Evolutionary conservation across 2,113 vertebrate species (phyloP).

Genomic region (Tor tambroides): DNA sequence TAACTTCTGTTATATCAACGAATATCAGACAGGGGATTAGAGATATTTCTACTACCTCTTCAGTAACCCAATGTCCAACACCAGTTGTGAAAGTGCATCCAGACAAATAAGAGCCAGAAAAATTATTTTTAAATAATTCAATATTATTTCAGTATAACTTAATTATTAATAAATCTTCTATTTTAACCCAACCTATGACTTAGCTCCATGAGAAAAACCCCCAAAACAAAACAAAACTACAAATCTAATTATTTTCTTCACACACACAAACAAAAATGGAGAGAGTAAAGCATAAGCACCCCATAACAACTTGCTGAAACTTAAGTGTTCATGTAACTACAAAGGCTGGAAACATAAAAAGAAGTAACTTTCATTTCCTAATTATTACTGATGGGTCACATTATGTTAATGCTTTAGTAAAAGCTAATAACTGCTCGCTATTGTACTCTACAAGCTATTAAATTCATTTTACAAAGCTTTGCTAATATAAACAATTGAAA

Average conservation of each 20-base stretch:
- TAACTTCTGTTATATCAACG: conserved; percentile 58
- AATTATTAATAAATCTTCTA: not conserved
- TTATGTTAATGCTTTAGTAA: conserved; percentile 63
- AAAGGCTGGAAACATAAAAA: conserved; percentile 58
- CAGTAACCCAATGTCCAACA: not conserved
- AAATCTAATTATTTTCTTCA: conserved; percentile 10
- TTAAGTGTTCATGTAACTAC: conserved; percentile 54
- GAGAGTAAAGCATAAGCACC: not conserved
- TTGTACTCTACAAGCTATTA: conserved; percentile 64
- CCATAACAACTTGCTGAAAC: conserved; percentile 63
- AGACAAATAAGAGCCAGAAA: not conserved
- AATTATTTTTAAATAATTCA: not conserved
- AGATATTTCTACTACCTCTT: too few relatives aligned
- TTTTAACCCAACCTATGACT: not conserved
- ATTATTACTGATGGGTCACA: conserved; percentile 76
- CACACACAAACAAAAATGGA: not conserved
- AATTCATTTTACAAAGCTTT: conserved; percentile 56
- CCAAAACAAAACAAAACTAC: not conserved
- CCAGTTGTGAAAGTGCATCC: not conserved
- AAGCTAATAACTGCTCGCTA: conserved; percentile 53
- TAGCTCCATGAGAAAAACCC: not conserved
- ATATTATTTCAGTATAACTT: not conserved
- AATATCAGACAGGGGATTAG: conserved; percentile 60
- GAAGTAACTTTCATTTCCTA: conserved; percentile 65
- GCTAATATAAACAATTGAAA: conserved; percentile 52